A percentile compares a stretch with the other conserved stretches of the same genome.
Conservation (phyloP, 1,140 invertebrate genomes). For the Goniozus legneri region DNA sequence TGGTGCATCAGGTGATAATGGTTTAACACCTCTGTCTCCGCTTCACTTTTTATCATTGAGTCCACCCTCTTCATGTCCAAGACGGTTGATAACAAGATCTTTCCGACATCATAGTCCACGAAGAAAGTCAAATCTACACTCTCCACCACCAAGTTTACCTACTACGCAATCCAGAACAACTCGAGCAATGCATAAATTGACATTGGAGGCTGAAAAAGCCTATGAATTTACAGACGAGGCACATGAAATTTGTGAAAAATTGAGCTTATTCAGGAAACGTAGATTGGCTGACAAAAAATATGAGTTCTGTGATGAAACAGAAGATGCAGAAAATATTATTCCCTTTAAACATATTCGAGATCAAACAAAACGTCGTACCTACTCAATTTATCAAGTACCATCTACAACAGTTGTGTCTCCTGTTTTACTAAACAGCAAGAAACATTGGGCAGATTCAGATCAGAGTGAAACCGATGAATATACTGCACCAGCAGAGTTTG, state of each 20-base stretch:
- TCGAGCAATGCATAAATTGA: constrained; percentile 44
- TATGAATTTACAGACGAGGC: constrained; percentile 83
- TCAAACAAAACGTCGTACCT: constrained; percentile 40
- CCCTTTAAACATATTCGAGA: constrained; percentile 62
- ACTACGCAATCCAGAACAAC: constrained; percentile 34
- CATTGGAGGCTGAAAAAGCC: constrained; percentile 65
- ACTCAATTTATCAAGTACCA: constrained; percentile 39
- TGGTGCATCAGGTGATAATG: constrained; percentile 36
- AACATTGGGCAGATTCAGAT: constrained; percentile 46
- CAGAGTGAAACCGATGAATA: constrained; percentile 47
- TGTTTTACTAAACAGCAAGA: constrained; percentile 35
- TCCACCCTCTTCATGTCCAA: constrained; percentile 40
- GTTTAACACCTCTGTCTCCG: constrained; percentile 39
- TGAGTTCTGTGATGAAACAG: constrained; percentile 74
- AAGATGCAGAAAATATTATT: constrained; percentile 80
- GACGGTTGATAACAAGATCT: constrained; percentile 42
- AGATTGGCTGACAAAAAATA: constrained; percentile 87
- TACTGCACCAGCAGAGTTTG: constrained; percentile 32
- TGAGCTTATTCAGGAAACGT: constrained; percentile 76
- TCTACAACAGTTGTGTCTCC: constrained; percentile 41
- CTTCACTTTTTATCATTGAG: constrained; percentile 44
- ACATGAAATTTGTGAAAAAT: constrained; percentile 74
- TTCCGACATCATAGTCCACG: constrained; percentile 42
- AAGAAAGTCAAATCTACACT: constrained; percentile 39
- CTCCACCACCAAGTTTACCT: constrained; percentile 35